Conservation (phyloP, 2,888 invertebrate species). For the Heliconius ismenius region DNA sequence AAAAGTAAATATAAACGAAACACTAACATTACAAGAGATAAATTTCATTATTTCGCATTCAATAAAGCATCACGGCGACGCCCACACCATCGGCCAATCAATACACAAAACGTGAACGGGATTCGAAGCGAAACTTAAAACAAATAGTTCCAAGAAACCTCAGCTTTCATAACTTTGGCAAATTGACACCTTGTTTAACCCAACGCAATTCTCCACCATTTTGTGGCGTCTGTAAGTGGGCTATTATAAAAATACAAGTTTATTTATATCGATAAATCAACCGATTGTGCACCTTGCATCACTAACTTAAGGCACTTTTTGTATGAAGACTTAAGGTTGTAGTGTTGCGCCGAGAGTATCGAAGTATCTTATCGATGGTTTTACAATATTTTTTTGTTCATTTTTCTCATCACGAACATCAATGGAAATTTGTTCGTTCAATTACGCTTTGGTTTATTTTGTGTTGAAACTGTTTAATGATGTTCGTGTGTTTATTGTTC, state of each 20-base stretch:
- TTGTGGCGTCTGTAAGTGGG: slow-evolving; percentile 78
- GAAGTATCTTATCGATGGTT: slow-evolving; percentile 74
- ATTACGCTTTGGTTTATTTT: slow-evolving; percentile 77
- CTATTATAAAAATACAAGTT: slow-evolving; percentile 70
- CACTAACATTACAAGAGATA: slow-evolving; percentile 36
- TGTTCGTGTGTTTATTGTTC: slow-evolving; percentile 42
- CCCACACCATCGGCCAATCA: slow-evolving; percentile 63
- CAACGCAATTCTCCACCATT: slow-evolving; percentile 77
- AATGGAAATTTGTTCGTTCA: slow-evolving; percentile 80
- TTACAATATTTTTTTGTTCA: slow-evolving; percentile 57
- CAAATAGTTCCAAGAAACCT: slow-evolving; percentile 78
- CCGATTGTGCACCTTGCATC: slow-evolving; percentile 48
- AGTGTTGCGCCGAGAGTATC: slow-evolving; percentile 62
- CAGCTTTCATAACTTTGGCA: slow-evolving; percentile 79
- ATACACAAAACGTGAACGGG: slow-evolving; percentile 66
- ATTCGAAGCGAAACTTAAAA: slow-evolving; percentile 67
- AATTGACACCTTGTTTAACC: slow-evolving; percentile 80
- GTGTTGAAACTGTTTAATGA: slow-evolving; percentile 42
- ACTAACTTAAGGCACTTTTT: slow-evolving; percentile 43
- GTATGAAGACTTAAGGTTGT: slow-evolving; percentile 49
- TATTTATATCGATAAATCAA: slow-evolving; percentile 37
- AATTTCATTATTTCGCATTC: slow-evolving; percentile 51
- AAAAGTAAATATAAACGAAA: slow-evolving; percentile 7
- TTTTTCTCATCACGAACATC: slow-evolving; percentile 80
- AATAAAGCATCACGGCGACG: slow-evolving; percentile 68